Evolutionary conservation across 2,888 invertebrate species (phyloP).

Genomic region (Drosophila buzzatii): DNA sequence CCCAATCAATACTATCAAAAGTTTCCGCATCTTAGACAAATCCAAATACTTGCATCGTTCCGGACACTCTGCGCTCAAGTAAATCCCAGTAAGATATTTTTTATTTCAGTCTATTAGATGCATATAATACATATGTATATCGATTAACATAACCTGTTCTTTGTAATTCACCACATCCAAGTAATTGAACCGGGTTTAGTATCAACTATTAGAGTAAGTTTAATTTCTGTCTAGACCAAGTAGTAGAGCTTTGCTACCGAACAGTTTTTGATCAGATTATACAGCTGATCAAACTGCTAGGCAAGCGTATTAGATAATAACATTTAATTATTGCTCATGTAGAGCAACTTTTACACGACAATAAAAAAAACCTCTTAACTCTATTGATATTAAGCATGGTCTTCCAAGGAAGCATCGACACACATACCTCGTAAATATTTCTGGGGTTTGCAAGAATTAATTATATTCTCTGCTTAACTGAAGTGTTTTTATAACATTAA

Average conservation of each 20-base stretch:
- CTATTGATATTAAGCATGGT: background rate
- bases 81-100: constrained; percentile 12
- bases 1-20: constrained; percentile 21
- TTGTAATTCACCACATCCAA: constrained; percentile 13
- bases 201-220: constrained; percentile 13
- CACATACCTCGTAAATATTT: background rate
- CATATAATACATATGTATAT: constrained; percentile 4
- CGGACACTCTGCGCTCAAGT: constrained; percentile 15
- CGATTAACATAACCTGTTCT: constrained; percentile 42
- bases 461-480: background rate
- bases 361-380: background rate
- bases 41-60: constrained; percentile 35
- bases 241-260: constrained; percentile 5
- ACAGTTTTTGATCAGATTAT: constrained; percentile 11
- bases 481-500: background rate
- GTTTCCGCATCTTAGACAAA: constrained; percentile 34
- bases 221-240: background rate
- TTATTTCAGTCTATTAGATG: background rate
- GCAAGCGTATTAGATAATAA: background rate
- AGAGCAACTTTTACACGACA: background rate
- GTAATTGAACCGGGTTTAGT: constrained; percentile 8
- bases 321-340: background rate
- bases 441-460: background rate
- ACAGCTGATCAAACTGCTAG: constrained; percentile 10
- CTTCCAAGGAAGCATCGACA: background rate